Percentiles rank a stretch among this genome's conserved stretches.
Evolutionary conservation across 2,113 vertebrate species (phyloP).

Genomic region (Protobothrops flavoviridis): DNA sequence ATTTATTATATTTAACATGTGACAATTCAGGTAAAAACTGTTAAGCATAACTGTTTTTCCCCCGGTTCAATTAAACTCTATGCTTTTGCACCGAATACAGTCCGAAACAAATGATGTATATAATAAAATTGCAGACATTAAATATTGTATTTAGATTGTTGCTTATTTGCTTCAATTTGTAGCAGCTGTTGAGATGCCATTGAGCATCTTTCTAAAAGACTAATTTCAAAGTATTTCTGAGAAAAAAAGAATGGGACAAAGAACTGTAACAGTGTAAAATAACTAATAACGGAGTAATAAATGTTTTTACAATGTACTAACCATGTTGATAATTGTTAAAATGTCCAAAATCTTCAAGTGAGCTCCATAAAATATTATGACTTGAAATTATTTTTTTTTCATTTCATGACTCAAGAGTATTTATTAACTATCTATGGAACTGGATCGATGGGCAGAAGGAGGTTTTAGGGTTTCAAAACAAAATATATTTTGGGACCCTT

Average conservation of each 20-base stretch:
- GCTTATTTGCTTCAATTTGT: constrained; percentile 65
- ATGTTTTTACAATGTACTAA: neutral
- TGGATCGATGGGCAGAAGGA: neutral
- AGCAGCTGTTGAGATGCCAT: constrained; percentile 30
- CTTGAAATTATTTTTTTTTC: neutral
- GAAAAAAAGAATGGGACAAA: neutral
- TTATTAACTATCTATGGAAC: neutral
- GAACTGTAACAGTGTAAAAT: neutral
- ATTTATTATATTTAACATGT: constrained; percentile 67
- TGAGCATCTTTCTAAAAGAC: constrained; percentile 5
- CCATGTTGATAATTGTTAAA: neutral
- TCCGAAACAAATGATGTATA: constrained; percentile 70
- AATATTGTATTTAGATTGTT: constrained; percentile 68
- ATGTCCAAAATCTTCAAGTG: neutral
- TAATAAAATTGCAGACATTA: constrained; percentile 75
- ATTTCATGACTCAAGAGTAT: neutral
- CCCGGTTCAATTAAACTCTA: constrained; percentile 71
- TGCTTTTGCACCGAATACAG: constrained; percentile 68
- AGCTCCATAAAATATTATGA: neutral
- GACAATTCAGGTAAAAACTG: constrained; percentile 68
- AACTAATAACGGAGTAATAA: neutral
- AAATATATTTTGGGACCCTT: neutral
- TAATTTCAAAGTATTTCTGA: neutral
- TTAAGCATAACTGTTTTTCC: constrained; percentile 63
- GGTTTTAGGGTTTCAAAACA: neutral